Evolutionary conservation across 2,888 invertebrate species (phyloP), one percentile per base, ranked within the genome.

Genomic region (Chymomyza caudatula): DNA sequence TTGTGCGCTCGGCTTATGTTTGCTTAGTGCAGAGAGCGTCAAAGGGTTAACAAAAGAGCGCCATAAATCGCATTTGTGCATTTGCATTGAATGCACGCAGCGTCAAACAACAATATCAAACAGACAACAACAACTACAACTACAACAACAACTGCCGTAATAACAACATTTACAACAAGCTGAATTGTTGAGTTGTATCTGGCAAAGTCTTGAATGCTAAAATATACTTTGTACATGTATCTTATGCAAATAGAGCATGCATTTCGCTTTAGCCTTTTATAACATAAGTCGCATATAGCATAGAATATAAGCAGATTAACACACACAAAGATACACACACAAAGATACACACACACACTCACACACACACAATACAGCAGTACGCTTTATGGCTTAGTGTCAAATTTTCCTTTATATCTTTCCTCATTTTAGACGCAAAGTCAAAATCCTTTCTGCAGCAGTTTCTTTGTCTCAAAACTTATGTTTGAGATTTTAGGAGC

Each of bases 11-110:
- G 29, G 29, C 29, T 37, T 37, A 37, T 37, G 29, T 37, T 37
- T 37, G 29, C 5, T 11, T 2, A 37, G 5, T 11, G 5, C 29
- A 52, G 2, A 47, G 47, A 47, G 47, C 11, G 47, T 11, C 29
- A 37, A 37, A 37, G 29, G 15, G 47, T 19, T 3, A n/a, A 11
- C 69, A 60, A 60, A 56, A 56, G 29, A 37, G 71, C 71, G 70
- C 69, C 79, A 81, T 84, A 80, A 80, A 80, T 85, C 80, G 77
- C 77, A 84, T 84, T 82, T 80, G 77, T 82, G 80, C 82, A 80
- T 78, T 84, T 84, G 79, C 79, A 85, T 85, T 80, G 69, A 69
- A 64, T 67, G 82, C 74, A 72, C 67, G 11, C n/a, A 47, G 44
- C 44, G 11, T 37, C 29, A 37, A 37, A 37, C 5, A 37, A 37